Percentiles rank a stretch among this genome's conserved stretches.
phyloP scores from a whole-genome alignment of 2,113 vertebrate genomes.

The Cygnus buccinator region DNA sequence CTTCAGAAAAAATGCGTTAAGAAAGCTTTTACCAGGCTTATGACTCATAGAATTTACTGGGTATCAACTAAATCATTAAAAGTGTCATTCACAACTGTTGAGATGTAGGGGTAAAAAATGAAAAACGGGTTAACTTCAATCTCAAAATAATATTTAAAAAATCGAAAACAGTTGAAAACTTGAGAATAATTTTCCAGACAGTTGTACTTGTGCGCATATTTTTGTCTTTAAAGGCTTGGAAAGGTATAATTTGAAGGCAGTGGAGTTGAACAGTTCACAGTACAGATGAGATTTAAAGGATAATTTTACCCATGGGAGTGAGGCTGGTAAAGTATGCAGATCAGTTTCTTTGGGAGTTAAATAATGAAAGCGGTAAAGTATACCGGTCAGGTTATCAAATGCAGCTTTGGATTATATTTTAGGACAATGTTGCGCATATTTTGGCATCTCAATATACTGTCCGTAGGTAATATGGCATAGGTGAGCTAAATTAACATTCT shows the following conservation, averaged over 20 bases:
- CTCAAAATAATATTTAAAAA: neutral
- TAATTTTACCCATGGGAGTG: neutral
- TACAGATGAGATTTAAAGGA: neutral
- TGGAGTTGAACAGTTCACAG: neutral
- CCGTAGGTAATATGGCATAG: neutral
- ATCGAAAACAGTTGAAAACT: neutral
- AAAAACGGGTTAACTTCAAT: neutral
- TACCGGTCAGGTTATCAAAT: neutral
- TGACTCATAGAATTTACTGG: neutral
- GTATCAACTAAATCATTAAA: neutral
- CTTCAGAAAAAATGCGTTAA: neutral
- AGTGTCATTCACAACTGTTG: neutral
- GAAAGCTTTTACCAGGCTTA: neutral
- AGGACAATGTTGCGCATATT: neutral
- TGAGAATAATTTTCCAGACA: neutral
- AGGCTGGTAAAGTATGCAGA: neutral
- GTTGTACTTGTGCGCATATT: neutral
- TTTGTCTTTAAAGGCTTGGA: neutral
- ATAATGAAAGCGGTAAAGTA: neutral
- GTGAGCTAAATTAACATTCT: neutral
- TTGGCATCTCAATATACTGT: neutral
- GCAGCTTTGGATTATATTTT: neutral
- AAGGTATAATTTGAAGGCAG: neutral
- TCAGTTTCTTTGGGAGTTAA: neutral
- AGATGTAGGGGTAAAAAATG: neutral